Evolutionary conservation across 2,113 vertebrate genomes (phyloP).

Genomic region (Sylvietta virens): DNA sequence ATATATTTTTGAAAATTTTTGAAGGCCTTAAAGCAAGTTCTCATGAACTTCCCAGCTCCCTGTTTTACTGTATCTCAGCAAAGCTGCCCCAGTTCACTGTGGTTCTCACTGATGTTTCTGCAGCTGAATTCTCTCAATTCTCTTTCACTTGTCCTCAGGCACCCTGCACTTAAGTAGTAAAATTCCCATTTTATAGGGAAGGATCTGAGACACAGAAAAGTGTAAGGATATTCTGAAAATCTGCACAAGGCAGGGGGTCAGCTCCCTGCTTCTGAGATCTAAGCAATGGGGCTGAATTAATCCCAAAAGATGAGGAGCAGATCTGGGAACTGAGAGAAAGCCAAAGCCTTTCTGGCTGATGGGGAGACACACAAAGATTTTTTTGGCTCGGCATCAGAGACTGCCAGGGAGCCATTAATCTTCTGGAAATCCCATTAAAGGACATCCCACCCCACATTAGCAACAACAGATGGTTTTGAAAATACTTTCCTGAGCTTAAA

Average conservation of each 20-base stretch:
- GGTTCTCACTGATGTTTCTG: background rate
- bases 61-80: background rate
- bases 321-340: background rate
- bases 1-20: background rate
- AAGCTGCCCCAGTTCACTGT: background rate
- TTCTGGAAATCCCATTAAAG: background rate
- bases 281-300: background rate
- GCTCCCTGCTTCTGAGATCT: background rate
- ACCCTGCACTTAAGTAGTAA: background rate
- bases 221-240: background rate
- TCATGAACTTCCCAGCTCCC: background rate
- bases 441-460: background rate
- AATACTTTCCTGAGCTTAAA: background rate
- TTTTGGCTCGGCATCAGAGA: background rate
- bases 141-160: background rate
- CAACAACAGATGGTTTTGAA: background rate
- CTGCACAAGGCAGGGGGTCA: background rate
- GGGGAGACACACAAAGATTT: background rate
- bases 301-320: background rate
- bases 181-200: background rate
- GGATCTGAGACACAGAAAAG: background rate
- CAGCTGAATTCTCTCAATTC: background rate
- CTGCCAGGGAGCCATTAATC: background rate
- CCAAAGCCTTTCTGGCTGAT: background rate
- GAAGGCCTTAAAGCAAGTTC: background rate